These are phyloP conservation scores for Rhizoglyphus robini DNA, from an alignment of 1,140 invertebrate genomes.

Conservation along the genomic window DNA sequence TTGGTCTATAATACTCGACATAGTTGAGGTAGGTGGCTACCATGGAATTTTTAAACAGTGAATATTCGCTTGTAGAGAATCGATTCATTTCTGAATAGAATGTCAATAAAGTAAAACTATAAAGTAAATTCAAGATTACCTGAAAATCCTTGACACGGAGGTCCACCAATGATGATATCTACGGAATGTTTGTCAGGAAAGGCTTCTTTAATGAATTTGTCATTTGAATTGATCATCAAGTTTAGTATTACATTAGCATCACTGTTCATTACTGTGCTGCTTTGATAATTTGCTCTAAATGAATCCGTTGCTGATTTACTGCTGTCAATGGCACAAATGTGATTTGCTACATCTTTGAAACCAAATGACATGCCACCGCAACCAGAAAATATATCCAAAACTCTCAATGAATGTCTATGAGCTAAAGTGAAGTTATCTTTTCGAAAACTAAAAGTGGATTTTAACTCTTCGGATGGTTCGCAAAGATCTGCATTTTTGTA, in stretches of 20 bases:
- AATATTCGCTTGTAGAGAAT: constrained; percentile 73
- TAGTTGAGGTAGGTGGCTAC: constrained; percentile 69
- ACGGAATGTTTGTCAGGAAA: constrained; percentile 65
- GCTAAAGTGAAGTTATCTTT: not conserved
- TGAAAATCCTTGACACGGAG: constrained; percentile 82
- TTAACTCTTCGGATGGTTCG: not conserved
- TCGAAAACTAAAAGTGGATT: no score
- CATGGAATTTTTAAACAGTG: constrained; percentile 65
- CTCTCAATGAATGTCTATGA: constrained; percentile 42
- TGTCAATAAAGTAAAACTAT: not conserved
- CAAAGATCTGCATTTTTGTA: not conserved
- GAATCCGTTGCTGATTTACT: constrained; percentile 61
- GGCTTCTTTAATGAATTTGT: constrained; percentile 39
- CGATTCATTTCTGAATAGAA: constrained; percentile 55
- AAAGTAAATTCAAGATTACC: not conserved
- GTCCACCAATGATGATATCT: constrained; percentile 68
- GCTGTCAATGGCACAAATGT: constrained; percentile 67
- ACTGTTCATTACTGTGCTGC: constrained; percentile 57
- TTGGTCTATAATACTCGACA: constrained; percentile 71
- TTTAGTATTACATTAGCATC: constrained; percentile 63
- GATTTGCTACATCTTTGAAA: constrained; percentile 53
- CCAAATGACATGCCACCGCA: constrained; percentile 52
- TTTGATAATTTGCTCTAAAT: constrained; percentile 59
- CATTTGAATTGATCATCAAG: constrained; percentile 40
- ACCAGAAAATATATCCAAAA: constrained; percentile 74